Conservation (phyloP, 2,888 invertebrate genomes). For the Calliphora vomitoria region DNA sequence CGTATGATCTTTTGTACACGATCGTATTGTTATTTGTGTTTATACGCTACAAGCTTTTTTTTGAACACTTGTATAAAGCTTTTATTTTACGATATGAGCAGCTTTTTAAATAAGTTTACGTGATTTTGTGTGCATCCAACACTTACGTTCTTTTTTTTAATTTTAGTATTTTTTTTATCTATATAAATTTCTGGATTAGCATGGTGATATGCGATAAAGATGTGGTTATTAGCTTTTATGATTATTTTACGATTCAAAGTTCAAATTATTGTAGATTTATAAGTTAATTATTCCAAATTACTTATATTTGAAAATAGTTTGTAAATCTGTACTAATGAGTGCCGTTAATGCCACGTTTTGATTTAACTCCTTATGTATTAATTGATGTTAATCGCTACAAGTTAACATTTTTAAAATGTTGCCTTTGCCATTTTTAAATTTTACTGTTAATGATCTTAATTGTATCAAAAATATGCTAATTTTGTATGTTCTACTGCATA, state of each 20-base stretch:
- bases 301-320: too few relatives aligned
- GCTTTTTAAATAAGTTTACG: not conserved
- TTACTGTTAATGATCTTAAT: too few relatives aligned
- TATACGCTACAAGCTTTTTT: conserved; percentile 19
- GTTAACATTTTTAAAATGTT: too few relatives aligned
- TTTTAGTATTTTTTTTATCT: not conserved
- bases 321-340: too few relatives aligned
- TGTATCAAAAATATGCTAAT: too few relatives aligned
- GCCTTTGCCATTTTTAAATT: too few relatives aligned
- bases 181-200: not conserved
- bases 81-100: not conserved
- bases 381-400: too few relatives aligned
- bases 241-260: not conserved
- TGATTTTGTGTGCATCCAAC: not conserved
- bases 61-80: not conserved
- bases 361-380: too few relatives aligned
- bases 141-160: not conserved
- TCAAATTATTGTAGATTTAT: conserved; percentile 6
- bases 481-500: too few relatives aligned
- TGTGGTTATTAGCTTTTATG: not conserved
- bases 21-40: conserved; percentile 2
- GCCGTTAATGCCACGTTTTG: too few relatives aligned
- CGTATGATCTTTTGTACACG: conserved; percentile 37
- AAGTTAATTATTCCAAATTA: not conserved
- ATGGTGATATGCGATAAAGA: not conserved